A percentile compares a stretch with the other conserved stretches of the same genome.
Evolutionary conservation across 1,140 invertebrate genomes (phyloP).

Genomic region (Drosophila grimshawi): DNA sequence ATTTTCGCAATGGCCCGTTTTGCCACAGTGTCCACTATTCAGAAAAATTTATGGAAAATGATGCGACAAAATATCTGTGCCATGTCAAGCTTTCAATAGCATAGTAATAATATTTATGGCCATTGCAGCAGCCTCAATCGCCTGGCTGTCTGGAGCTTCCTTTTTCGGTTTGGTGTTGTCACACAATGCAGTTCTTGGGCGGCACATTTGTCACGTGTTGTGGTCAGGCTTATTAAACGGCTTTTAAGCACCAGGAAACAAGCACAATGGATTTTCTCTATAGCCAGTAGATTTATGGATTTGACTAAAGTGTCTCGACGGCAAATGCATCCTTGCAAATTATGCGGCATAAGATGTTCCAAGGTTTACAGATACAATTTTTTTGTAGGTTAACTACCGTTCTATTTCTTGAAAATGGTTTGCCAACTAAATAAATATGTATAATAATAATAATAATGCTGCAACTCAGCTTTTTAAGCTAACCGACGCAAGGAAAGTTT

Average conservation of each 20-base stretch:
- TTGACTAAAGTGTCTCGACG: conserved; percentile 6
- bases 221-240: conserved; percentile 74
- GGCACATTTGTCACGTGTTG: conserved; percentile 73
- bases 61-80: conserved; percentile 78
- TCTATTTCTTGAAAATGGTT: not conserved
- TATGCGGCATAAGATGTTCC: conserved; percentile 51
- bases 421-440: not conserved
- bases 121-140: conserved; percentile 58
- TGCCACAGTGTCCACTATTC: conserved; percentile 4
- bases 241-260: conserved; percentile 65
- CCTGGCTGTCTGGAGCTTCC: conserved; percentile 5
- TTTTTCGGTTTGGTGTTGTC: not conserved
- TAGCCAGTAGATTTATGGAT: conserved; percentile 67
- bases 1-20: not conserved
- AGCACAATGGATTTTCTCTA: conserved; percentile 57
- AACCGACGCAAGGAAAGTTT: too few relatives aligned
- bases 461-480: too few relatives aligned
- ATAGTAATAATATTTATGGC: conserved; percentile 56
- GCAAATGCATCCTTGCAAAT: conserved; percentile 42
- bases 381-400: not conserved
- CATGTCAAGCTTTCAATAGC: conserved; percentile 70
- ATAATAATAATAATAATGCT: too few relatives aligned
- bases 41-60: conserved; percentile 64
- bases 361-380: not conserved
- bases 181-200: conserved; percentile 55